Evolutionary conservation across 2,888 invertebrate genomes (phyloP).

Genomic region (Pristionchus mayeri): DNA sequence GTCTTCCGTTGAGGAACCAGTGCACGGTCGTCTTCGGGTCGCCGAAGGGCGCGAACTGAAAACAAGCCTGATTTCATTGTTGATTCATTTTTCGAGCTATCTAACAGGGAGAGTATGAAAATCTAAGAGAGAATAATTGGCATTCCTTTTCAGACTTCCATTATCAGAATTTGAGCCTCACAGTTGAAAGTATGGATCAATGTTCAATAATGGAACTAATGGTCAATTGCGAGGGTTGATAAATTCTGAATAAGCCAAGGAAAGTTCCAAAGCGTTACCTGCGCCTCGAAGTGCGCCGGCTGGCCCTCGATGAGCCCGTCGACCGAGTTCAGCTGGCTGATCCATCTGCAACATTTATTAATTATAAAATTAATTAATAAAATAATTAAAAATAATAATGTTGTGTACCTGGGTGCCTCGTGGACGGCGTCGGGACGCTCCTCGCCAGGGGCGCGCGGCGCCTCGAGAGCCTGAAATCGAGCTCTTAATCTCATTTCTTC

Average conservation of each 20-base stretch:
- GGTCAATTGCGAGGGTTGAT: too few relatives aligned
- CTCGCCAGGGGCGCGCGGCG: conserved; percentile 65
- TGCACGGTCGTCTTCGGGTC: conserved; percentile 68
- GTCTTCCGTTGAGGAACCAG: conserved; percentile 86
- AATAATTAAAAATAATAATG: background rate
- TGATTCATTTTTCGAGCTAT: too few relatives aligned
- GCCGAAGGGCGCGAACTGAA: conserved; percentile 79
- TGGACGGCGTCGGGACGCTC: conserved; percentile 79
- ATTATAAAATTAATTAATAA: background rate
- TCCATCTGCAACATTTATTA: conserved; percentile 30
- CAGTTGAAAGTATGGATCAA: too few relatives aligned
- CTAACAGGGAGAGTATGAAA: too few relatives aligned
- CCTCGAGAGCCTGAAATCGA: conserved; percentile 48
- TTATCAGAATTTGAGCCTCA: too few relatives aligned
- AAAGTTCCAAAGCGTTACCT: too few relatives aligned
- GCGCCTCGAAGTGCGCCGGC: conserved; percentile 93
- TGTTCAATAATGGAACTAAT: too few relatives aligned
- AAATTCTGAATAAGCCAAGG: too few relatives aligned
- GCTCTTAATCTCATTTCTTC: background rate
- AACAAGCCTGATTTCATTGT: too few relatives aligned
- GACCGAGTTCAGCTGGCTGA: conserved; percentile 60
- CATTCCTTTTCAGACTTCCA: too few relatives aligned
- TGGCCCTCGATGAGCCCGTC: conserved; percentile 82
- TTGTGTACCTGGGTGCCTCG: conserved; percentile 83
- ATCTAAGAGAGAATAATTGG: too few relatives aligned